A percentile compares a stretch with the other conserved stretches of the same genome.
Evolutionary conservation across 2,113 vertebrate genomes (phyloP).

Genomic region (Anseranas semipalmata): DNA sequence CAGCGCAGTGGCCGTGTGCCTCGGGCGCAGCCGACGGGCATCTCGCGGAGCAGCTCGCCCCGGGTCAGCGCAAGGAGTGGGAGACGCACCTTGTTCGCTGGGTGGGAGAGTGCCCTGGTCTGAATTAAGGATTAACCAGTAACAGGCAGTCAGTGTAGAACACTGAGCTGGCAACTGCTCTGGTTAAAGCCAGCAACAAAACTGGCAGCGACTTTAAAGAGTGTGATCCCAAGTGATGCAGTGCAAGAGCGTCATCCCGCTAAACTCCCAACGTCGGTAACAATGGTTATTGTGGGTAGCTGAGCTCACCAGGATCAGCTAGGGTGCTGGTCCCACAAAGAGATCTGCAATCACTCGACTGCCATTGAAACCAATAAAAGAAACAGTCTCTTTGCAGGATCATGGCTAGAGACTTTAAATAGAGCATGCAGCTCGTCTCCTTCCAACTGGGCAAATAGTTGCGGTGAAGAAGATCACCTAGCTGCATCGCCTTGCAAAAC

Average conservation of each 20-base stretch:
- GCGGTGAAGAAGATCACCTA: background rate
- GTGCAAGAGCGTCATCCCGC: background rate
- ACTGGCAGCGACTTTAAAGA: background rate
- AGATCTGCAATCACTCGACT: background rate
- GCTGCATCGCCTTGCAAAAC: background rate
- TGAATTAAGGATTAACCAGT: background rate
- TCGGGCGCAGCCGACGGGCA: background rate
- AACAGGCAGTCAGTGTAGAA: background rate
- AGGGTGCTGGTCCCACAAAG: background rate
- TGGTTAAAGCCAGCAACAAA: background rate
- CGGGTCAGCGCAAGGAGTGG: no score
- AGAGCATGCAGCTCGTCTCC: background rate
- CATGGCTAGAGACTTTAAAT: background rate
- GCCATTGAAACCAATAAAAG: background rate
- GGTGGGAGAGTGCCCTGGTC: background rate
- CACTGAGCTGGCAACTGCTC: background rate
- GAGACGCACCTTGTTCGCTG: background rate
- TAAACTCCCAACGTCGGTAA: background rate
- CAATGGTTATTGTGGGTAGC: background rate
- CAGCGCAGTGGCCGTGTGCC: background rate
- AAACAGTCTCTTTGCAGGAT: background rate
- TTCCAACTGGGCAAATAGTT: background rate
- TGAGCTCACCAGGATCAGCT: background rate
- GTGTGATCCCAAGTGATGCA: background rate
- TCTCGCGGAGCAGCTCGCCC: background rate